phyloP scores from a whole-genome alignment of 2,888 invertebrate genomes.

The Scaptomyza polygonia region DNA sequence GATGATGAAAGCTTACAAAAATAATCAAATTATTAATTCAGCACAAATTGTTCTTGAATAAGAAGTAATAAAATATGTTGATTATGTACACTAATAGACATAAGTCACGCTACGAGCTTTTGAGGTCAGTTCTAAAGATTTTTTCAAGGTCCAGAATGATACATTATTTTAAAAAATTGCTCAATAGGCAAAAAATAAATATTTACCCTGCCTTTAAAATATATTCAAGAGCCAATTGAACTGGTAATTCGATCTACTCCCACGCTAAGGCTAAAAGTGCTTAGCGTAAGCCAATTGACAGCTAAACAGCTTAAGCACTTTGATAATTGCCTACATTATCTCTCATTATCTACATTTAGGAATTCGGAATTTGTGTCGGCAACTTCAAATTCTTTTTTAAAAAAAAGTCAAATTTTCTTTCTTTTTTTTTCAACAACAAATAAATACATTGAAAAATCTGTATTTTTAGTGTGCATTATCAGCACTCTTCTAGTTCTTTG shows the following conservation, averaged over 20 bases:
- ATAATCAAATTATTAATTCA: background rate
- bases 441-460: too few species aligned
- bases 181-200: background rate
- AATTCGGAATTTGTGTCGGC: too few species aligned
- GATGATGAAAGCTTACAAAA: background rate
- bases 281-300: conserved; percentile 4
- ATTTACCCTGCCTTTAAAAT: background rate
- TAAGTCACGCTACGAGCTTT: conserved; percentile 14
- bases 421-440: too few species aligned
- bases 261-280: background rate
- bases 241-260: conserved; percentile 5
- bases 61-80: conserved; percentile 4
- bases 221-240: background rate
- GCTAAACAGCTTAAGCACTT: conserved; percentile 6
- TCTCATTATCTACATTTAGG: too few species aligned
- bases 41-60: background rate
- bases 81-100: conserved; percentile 3
- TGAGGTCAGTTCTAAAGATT: conserved; percentile 15
- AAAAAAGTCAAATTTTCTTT: too few species aligned
- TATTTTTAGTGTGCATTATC: too few species aligned
- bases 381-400: too few species aligned
- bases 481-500: too few species aligned
- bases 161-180: background rate
- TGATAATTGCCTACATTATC: conserved; percentile 29
- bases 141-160: conserved; percentile 6